A percentile compares a stretch with the other conserved stretches of the same genome.
phyloP scores from a whole-genome alignment of 2,797 vertebrate species.

The Hydrophis major region DNA sequence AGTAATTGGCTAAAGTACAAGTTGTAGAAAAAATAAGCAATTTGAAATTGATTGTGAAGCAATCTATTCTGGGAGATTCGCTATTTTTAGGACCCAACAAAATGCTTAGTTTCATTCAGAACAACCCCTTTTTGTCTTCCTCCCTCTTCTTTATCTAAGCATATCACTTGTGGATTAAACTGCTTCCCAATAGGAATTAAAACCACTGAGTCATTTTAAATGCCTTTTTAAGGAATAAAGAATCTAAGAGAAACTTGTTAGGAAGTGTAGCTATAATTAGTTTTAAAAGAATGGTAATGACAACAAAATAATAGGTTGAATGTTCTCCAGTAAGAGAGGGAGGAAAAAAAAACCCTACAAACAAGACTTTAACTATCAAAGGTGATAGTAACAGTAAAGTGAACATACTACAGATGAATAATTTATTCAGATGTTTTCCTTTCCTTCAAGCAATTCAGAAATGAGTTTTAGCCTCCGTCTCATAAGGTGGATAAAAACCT shows the following conservation, averaged over 20 bases:
- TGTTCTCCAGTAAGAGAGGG: slow-evolving; percentile 20
- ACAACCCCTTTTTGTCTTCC: slow-evolving; percentile 11
- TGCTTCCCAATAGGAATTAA: slow-evolving; percentile 52
- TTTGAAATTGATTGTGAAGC: not conserved
- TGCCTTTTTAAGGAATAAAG: slow-evolving; percentile 38
- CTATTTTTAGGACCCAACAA: slow-evolving; percentile 19
- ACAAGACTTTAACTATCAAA: not conserved
- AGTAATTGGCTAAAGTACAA: not conserved
- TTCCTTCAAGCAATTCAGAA: not conserved
- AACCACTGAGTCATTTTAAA: slow-evolving; percentile 50
- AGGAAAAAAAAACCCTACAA: not conserved
- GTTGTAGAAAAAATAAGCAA: not conserved
- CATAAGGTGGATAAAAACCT: not conserved
- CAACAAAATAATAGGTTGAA: slow-evolving; percentile 56
- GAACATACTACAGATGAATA: not conserved
- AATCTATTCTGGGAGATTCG: slow-evolving; percentile 3
- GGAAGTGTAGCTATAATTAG: slow-evolving; percentile 56
- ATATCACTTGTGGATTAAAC: slow-evolving; percentile 38
- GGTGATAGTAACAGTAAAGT: not conserved
- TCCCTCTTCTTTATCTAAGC: not conserved
- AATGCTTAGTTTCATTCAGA: slow-evolving; percentile 32
- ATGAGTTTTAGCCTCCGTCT: not conserved
- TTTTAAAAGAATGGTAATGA: slow-evolving; percentile 53
- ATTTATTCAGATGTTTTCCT: not conserved
- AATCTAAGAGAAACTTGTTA: slow-evolving; percentile 45